Percentiles rank a stretch among this genome's conserved stretches.
Conservation (phyloP, 2,888 invertebrate genomes). For the Crepidodera aurea region DNA sequence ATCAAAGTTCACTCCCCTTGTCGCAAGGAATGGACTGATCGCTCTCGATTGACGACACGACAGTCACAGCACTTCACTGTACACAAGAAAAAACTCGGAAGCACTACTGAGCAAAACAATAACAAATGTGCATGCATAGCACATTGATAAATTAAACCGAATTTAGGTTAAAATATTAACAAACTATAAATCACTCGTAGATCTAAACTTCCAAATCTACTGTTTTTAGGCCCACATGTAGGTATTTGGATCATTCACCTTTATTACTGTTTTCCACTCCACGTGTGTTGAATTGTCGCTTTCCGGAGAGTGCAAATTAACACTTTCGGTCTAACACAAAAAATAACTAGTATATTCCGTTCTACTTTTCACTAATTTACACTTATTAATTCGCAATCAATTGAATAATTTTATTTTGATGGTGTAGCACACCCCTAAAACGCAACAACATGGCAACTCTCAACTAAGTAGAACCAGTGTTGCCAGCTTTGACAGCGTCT, state of each 20-base stretch:
- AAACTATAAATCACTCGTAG: conserved; percentile 23
- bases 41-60: conserved; percentile 56
- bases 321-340: conserved; percentile 9
- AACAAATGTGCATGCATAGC: conserved; percentile 73
- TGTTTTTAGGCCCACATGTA: conserved; percentile 37
- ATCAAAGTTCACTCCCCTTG: conserved; percentile 55
- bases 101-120: conserved; percentile 67
- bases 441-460: conserved; percentile 60
- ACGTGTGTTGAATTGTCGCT: conserved; percentile 38
- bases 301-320: conserved; percentile 8
- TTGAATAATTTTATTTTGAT: conserved; percentile 31
- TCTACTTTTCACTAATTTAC: conserved; percentile 18
- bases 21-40: conserved; percentile 62
- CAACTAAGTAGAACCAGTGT: conserved; percentile 34
- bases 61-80: conserved; percentile 46
- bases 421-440: conserved; percentile 51
- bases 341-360: conserved; percentile 12
- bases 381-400: conserved; percentile 19
- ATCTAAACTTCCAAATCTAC: conserved; percentile 20
- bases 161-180: conserved; percentile 21
- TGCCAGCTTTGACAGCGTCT: conserved; percentile 23
- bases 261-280: conserved; percentile 37
- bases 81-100: conserved; percentile 30
- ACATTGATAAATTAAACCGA: conserved; percentile 45
- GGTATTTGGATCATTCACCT: conserved; percentile 43